Evolutionary conservation across 2,797 vertebrate species (phyloP).

Genomic region (Pyrocephalus nanus): DNA sequence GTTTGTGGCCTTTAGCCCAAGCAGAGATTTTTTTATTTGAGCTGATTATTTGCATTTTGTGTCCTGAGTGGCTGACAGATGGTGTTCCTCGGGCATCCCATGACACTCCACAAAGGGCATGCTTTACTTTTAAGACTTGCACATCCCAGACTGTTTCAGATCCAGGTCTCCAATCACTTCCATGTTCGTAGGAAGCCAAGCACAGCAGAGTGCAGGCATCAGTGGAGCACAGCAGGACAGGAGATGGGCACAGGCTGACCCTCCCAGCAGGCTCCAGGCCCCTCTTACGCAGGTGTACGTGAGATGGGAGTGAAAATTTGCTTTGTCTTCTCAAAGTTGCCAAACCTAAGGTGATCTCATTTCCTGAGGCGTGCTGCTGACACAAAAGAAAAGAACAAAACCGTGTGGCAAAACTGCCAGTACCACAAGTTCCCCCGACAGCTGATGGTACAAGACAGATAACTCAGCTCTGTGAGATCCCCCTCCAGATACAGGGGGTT

Average conservation of each 20-base stretch:
- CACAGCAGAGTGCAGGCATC: accelerated
- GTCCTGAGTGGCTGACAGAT: background rate
- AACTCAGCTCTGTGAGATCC: accelerated
- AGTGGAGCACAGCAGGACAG: accelerated
- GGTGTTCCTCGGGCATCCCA: background rate
- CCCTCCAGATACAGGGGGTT: background rate
- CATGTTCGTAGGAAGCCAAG: background rate
- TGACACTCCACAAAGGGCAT: background rate
- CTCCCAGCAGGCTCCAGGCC: background rate
- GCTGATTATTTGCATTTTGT: background rate
- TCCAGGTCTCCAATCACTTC: background rate
- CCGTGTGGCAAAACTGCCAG: constrained; percentile 8
- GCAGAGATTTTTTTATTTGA: background rate
- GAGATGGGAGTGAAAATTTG: background rate
- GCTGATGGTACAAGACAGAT: background rate
- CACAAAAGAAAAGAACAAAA: background rate
- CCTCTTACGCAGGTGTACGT: accelerated
- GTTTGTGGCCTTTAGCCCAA: background rate
- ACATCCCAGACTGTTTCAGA: background rate
- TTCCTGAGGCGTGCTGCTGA: background rate
- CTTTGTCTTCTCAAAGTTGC: background rate
- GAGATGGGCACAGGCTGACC: background rate
- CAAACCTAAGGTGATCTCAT: background rate
- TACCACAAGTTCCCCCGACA: background rate
- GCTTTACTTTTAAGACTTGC: background rate